Percentiles rank a stretch among this genome's conserved stretches.
Conservation (phyloP, 2,113 vertebrate genomes). For the Ochotona curzoniae region DNA sequence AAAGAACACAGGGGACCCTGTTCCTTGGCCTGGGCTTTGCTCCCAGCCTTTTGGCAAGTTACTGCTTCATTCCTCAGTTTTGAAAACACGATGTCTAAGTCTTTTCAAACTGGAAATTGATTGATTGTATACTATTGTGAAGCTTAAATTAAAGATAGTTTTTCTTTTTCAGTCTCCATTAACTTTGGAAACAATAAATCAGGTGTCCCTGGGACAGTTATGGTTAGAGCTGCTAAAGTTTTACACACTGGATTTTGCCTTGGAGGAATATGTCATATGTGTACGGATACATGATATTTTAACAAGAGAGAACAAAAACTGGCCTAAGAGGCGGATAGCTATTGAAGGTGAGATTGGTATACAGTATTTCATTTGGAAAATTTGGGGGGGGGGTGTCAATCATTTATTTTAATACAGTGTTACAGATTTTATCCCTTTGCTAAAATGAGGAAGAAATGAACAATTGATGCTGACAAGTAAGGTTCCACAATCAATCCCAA, state of each 20-base stretch:
- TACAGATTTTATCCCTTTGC: constrained; percentile 2
- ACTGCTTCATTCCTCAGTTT: constrained; percentile 33
- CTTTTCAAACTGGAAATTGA: constrained; percentile 57
- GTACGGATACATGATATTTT: constrained; percentile 94
- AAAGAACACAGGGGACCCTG: constrained; percentile 45
- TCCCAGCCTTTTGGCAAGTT: constrained; percentile 43
- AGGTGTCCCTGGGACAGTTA: constrained; percentile 92
- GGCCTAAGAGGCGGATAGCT: constrained; percentile 97
- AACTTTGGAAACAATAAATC: constrained; percentile 86
- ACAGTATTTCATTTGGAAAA: constrained; percentile 21
- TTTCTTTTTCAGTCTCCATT: constrained; percentile 90
- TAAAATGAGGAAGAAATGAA: constrained; percentile 8
- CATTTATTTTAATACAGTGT: constrained; percentile 32
- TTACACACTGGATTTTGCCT: constrained; percentile 98
- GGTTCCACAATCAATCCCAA: background rate
- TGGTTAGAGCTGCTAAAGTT: constrained; percentile 98
- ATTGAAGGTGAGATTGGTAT: constrained; percentile 92
- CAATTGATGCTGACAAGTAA: constrained; percentile 26
- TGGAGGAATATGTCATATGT: constrained; percentile 98
- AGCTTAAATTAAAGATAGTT: constrained; percentile 70
- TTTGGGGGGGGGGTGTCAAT: background rate
- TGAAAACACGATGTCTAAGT: constrained; percentile 11
- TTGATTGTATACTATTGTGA: constrained; percentile 33
- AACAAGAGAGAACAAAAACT: constrained; percentile 96
- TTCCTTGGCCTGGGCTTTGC: background rate